A percentile compares a stretch with the other conserved stretches of the same genome.
phyloP scores from a whole-genome alignment of 1,140 invertebrate genomes.

The Dendroctonus valens region DNA sequence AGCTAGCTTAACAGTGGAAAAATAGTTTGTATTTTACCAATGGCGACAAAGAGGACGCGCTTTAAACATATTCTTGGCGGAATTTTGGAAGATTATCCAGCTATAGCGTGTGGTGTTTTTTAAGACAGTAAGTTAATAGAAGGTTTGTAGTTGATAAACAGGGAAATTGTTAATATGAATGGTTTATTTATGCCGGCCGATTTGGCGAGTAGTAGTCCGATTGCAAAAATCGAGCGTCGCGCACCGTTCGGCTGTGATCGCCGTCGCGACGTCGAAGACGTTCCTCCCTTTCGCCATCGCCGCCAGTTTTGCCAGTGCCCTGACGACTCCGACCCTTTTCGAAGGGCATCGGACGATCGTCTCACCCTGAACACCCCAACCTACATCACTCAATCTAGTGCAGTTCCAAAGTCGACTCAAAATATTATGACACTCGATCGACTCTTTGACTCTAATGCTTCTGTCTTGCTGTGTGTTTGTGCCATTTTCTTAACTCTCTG shows the following conservation, averaged over 20 bases:
- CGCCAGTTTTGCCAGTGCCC: slow-evolving; percentile 10
- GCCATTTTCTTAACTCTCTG: slow-evolving; percentile 18
- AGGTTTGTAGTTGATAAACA: too few relatives aligned
- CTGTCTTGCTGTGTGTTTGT: slow-evolving; percentile 19
- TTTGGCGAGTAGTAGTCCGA: too few relatives aligned
- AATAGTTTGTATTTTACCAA: too few relatives aligned
- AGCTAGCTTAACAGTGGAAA: too few relatives aligned
- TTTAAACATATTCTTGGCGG: too few relatives aligned
- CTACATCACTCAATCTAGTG: slow-evolving; percentile 17
- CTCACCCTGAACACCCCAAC: slow-evolving; percentile 18
- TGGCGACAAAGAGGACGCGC: too few relatives aligned
- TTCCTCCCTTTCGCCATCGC: slow-evolving; percentile 14
- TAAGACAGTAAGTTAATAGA: too few relatives aligned
- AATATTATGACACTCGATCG: slow-evolving; percentile 3
- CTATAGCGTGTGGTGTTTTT: too few relatives aligned
- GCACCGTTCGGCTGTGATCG: slow-evolving; percentile 7
- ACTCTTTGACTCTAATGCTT: slow-evolving; percentile 18
- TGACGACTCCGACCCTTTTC: slow-evolving; percentile 8
- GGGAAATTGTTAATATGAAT: too few relatives aligned
- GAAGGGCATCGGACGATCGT: slow-evolving; percentile 16
- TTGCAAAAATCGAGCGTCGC: background rate
- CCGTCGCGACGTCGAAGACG: slow-evolving; percentile 10
- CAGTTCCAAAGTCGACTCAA: slow-evolving; percentile 9
- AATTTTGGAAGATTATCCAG: too few relatives aligned
- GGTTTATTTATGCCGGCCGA: too few relatives aligned